A percentile compares a stretch with the other conserved stretches of the same genome.
phyloP scores from a whole-genome alignment of 2,888 invertebrate species.

The Chrysotoxum bicinctum region DNA sequence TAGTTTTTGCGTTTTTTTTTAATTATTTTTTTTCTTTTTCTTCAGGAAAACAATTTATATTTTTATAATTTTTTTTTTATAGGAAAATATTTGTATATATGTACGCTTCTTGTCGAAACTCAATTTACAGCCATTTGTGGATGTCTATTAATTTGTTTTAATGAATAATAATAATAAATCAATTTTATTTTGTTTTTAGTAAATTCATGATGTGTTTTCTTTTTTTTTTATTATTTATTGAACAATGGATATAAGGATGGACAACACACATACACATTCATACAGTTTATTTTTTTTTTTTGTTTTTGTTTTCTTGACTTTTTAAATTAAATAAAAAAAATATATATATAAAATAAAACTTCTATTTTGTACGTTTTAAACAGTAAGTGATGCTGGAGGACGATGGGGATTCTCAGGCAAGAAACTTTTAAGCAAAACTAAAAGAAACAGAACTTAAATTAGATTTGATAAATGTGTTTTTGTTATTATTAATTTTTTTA shows the following conservation, averaged over 20 bases:
- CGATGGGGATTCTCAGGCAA: conserved; percentile 45
- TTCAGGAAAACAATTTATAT: conserved; percentile 54
- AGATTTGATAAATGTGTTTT: conserved; percentile 3
- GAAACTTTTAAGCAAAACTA: conserved; percentile 48
- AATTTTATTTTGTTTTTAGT: conserved; percentile 41
- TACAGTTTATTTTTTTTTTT: conserved; percentile 30
- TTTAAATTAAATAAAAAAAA: conserved; percentile 33
- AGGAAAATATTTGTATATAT: conserved; percentile 66
- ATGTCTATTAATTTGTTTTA: conserved; percentile 60
- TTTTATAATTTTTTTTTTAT: conserved; percentile 56
- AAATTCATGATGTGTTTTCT: conserved; percentile 44
- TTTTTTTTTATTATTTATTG: conserved; percentile 38
- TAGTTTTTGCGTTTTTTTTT: conserved; percentile 29
- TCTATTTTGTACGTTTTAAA: conserved; percentile 60
- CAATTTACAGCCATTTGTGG: conserved; percentile 67
- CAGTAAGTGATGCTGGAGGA: conserved; percentile 54
- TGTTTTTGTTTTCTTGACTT: not conserved
- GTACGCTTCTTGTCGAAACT: conserved; percentile 61
- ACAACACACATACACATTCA: conserved; percentile 66
- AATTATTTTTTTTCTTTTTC: conserved; percentile 27
- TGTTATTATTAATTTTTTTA: not conserved
- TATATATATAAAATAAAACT: conserved; percentile 28
- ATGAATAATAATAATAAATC: conserved; percentile 54
- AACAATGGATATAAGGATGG: conserved; percentile 60
- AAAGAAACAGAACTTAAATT: not conserved